These are phyloP conservation scores for Eupithecia pulchellata DNA, from an alignment of 2,888 invertebrate species.

Conservation along the genomic window DNA sequence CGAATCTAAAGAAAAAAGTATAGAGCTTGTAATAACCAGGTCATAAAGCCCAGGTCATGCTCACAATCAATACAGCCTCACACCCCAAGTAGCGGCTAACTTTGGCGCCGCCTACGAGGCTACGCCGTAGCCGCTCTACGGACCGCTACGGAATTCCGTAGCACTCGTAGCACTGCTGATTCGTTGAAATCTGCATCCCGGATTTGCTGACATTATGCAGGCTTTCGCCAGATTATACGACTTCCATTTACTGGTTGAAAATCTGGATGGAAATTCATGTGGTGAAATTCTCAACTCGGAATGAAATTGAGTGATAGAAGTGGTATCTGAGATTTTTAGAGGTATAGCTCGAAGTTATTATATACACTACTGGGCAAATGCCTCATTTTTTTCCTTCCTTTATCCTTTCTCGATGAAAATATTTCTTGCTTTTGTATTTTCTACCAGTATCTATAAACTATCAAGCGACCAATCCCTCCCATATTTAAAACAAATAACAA, in stretches of 20 bases:
- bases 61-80: slow-evolving; percentile 68
- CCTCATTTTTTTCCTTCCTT: background rate
- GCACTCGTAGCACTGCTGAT: slow-evolving; percentile 39
- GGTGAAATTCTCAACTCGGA: slow-evolving; percentile 1
- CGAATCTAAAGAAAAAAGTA: background rate
- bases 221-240: slow-evolving; percentile 9
- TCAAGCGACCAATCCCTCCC: background rate
- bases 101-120: slow-evolving; percentile 70
- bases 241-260: slow-evolving; percentile 5
- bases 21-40: slow-evolving; percentile 33
- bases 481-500: slow-evolving; percentile 7
- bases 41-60: slow-evolving; percentile 51
- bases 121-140: slow-evolving; percentile 59
- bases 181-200: slow-evolving; percentile 45
- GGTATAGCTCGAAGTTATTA: background rate
- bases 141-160: slow-evolving; percentile 45
- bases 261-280: background rate
- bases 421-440: background rate
- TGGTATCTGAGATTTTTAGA: background rate
- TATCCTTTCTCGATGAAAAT: background rate
- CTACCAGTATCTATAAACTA: background rate
- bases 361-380: background rate
- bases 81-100: slow-evolving; percentile 67
- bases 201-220: slow-evolving; percentile 23
- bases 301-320: background rate